Evolutionary conservation across 2,113 vertebrate species (phyloP).

Genomic region (Callopanchax toddi): DNA sequence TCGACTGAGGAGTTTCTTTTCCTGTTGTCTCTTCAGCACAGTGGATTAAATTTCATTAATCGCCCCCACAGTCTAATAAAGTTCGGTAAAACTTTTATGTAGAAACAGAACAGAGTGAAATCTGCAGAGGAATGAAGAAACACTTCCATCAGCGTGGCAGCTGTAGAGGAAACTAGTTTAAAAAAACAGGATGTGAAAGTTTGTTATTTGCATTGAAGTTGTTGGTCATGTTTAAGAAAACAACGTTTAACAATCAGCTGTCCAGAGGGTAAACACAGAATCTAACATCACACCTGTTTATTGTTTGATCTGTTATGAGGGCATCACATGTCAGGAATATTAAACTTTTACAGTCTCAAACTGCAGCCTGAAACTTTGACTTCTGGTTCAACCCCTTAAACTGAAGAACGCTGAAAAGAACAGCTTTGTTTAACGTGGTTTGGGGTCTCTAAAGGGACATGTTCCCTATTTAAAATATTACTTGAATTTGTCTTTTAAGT

Average conservation of each 20-base stretch:
- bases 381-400: not conserved
- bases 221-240: not conserved
- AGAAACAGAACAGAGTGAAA: no score
- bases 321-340: not conserved
- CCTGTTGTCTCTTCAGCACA: no score
- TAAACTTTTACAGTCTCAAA: not conserved
- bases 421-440: no score
- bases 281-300: not conserved
- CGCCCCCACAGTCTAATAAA: no score
- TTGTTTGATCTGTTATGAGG: not conserved
- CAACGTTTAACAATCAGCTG: not conserved
- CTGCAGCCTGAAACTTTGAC: no score
- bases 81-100: no score
- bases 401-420: no score
- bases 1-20: no score
- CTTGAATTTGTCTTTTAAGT: no score
- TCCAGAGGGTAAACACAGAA: not conserved
- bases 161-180: conserved; percentile 16
- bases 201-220: conserved; percentile 35
- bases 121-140: not conserved
- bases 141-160: not conserved
- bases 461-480: no score
- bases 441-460: no score
- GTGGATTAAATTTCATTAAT: no score
- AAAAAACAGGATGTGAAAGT: conserved; percentile 46